Percentiles rank a stretch among this genome's conserved stretches.
These are phyloP conservation scores for Salmo trutta DNA, from an alignment of 2,797 vertebrate species.

Conservation along the genomic window DNA sequence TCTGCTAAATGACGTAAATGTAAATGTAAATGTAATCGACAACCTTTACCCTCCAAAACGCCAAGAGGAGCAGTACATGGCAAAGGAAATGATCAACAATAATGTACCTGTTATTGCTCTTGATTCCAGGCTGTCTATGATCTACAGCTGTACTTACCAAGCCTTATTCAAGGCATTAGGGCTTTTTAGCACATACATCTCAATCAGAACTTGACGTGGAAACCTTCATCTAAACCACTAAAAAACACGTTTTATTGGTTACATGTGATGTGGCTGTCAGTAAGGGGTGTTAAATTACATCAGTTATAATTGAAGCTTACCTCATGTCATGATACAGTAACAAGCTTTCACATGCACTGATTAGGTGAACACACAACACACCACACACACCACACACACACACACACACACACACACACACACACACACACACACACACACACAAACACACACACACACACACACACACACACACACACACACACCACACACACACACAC, in stretches of 20 bases:
- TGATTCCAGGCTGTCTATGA: not conserved
- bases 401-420: not conserved
- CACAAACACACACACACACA: conserved; percentile 15
- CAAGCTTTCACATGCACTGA: conserved; percentile 51
- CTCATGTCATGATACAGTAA: conserved; percentile 48
- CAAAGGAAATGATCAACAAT: not conserved
- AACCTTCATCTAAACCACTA: conserved; percentile 8
- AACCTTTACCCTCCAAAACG: no score
- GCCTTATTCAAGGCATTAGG: not conserved
- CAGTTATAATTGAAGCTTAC: conserved; percentile 60
- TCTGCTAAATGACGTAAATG: no score
- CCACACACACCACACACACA: no score
- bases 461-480: not conserved
- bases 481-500: not conserved
- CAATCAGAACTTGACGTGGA: conserved; percentile 7
- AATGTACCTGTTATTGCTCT: no score
- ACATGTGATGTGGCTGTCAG: conserved; percentile 39
- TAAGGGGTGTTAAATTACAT: conserved; percentile 42
- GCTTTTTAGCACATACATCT: not conserved
- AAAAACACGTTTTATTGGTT: conserved; percentile 25
- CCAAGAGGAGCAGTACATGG: not conserved
- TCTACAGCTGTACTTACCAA: not conserved
- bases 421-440: not conserved
- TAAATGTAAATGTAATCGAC: no score
- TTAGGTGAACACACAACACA: not conserved